Percentiles rank a stretch among this genome's conserved stretches.
Conservation (phyloP, 1,140 invertebrate genomes). For the Mya arenaria region DNA sequence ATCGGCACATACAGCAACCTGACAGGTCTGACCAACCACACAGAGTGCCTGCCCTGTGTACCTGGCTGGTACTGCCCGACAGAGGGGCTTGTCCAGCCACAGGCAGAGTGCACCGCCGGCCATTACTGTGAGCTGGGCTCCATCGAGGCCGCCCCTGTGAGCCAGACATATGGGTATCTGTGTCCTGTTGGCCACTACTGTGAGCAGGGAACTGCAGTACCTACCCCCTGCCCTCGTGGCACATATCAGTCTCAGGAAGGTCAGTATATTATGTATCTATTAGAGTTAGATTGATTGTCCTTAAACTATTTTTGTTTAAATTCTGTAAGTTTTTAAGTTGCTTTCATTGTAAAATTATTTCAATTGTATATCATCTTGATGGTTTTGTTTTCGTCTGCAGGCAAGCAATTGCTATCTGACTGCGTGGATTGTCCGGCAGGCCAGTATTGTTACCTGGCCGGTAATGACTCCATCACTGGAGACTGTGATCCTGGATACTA, state of each 20-base stretch:
- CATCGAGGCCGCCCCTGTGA: constrained; percentile 64
- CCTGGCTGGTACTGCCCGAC: constrained; percentile 75
- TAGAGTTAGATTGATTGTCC: too few species aligned
- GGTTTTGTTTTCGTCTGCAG: constrained; percentile 52
- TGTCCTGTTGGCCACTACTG: constrained; percentile 77
- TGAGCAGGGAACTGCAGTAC: constrained; percentile 71
- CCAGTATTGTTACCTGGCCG: constrained; percentile 69
- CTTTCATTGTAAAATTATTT: too few species aligned
- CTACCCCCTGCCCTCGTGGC: constrained; percentile 72
- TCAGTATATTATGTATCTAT: constrained; percentile 55
- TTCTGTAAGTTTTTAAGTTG: too few species aligned
- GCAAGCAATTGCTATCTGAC: constrained; percentile 56
- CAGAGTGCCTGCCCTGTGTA: constrained; percentile 75
- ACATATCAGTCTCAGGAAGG: constrained; percentile 73
- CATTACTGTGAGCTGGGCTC: constrained; percentile 76
- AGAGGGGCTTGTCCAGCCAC: constrained; percentile 62
- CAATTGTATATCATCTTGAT: background rate
- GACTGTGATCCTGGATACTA: constrained; percentile 74
- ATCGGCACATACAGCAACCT: constrained; percentile 76
- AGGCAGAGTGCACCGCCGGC: constrained; percentile 70
- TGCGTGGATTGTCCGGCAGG: constrained; percentile 71
- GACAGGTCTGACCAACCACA: constrained; percentile 67
- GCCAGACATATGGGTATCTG: constrained; percentile 70
- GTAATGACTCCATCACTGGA: constrained; percentile 66
- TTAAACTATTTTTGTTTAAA: too few species aligned